These are phyloP conservation scores for Gobionotothen gibberifrons DNA, from an alignment of 2,797 vertebrate species.

Conservation along the genomic window DNA sequence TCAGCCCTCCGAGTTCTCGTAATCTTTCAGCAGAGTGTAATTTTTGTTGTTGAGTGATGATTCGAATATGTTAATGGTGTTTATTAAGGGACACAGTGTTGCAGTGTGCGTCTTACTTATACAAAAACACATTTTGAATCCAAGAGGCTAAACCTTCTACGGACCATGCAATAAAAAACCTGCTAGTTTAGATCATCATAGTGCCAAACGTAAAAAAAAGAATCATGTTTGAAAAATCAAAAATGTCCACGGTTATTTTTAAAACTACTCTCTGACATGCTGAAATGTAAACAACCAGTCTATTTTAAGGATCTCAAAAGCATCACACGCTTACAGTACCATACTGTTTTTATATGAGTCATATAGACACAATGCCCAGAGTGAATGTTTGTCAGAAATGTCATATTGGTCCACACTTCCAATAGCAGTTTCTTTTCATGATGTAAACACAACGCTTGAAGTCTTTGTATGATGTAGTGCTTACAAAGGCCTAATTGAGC, in stretches of 20 bases:
- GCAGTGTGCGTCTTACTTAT: neutral
- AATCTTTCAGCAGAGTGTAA: neutral
- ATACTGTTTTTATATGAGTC: constrained; percentile 54
- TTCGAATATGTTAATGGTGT: neutral
- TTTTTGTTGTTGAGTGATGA: constrained; percentile 8
- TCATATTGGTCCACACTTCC: constrained; percentile 19
- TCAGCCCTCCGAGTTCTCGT: no score
- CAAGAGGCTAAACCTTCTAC: neutral
- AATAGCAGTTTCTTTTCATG: constrained; percentile 12
- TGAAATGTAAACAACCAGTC: constrained; percentile 37
- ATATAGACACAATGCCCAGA: constrained; percentile 27
- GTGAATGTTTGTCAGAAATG: constrained; percentile 42
- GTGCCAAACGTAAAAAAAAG: neutral
- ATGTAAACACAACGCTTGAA: constrained; percentile 17
- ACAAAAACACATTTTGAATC: neutral
- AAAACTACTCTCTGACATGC: constrained; percentile 21
- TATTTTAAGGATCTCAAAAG: constrained; percentile 37
- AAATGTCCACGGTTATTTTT: constrained; percentile 22
- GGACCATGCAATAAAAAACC: constrained; percentile 7
- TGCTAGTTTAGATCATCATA: constrained; percentile 5
- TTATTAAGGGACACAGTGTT: neutral
- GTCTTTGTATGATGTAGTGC: constrained; percentile 9
- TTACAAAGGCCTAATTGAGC: neutral
- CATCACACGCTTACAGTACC: constrained; percentile 1
- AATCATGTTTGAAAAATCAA: constrained; percentile 20